Conservation (phyloP, 2,888 invertebrate genomes). For the Argyresthia albistria region DNA sequence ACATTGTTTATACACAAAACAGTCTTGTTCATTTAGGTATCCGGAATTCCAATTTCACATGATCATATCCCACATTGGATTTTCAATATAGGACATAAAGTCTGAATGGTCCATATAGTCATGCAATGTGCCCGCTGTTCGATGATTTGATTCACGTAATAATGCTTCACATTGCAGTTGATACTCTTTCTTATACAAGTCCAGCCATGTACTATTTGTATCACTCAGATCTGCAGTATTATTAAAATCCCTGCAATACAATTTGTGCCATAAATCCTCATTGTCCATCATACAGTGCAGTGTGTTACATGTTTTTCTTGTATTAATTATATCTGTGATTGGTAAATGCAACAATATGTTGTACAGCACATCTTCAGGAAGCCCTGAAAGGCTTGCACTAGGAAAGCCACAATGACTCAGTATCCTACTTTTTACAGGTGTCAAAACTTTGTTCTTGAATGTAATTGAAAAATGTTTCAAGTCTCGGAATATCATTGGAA, state of each 20-base stretch:
- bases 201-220: slow-evolving; percentile 30
- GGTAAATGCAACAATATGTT: slow-evolving; percentile 38
- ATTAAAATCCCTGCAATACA: slow-evolving; percentile 43
- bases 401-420: slow-evolving; percentile 54
- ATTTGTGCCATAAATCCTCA: slow-evolving; percentile 44
- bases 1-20: too few relatives aligned
- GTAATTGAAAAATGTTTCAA: slow-evolving; percentile 56
- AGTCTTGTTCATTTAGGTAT: too few relatives aligned
- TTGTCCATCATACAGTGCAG: slow-evolving; percentile 31
- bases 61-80: slow-evolving; percentile 43
- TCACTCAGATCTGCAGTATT: slow-evolving; percentile 10
- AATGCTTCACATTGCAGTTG: slow-evolving; percentile 18
- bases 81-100: slow-evolving; percentile 45
- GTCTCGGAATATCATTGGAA: slow-evolving; percentile 48
- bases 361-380: slow-evolving; percentile 51
- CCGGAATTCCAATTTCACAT: too few relatives aligned
- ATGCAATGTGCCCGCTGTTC: slow-evolving; percentile 32
- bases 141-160: slow-evolving; percentile 11
- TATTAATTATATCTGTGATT: slow-evolving; percentile 32
- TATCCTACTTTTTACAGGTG: slow-evolving; percentile 69
- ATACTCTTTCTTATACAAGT: slow-evolving; percentile 32
- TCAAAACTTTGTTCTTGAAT: slow-evolving; percentile 67
- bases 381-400: slow-evolving; percentile 54
- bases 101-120: slow-evolving; percentile 47
- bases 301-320: slow-evolving; percentile 39